Evolutionary conservation across 1,140 invertebrate species (phyloP).

Genomic region (Drosophila virilis): DNA sequence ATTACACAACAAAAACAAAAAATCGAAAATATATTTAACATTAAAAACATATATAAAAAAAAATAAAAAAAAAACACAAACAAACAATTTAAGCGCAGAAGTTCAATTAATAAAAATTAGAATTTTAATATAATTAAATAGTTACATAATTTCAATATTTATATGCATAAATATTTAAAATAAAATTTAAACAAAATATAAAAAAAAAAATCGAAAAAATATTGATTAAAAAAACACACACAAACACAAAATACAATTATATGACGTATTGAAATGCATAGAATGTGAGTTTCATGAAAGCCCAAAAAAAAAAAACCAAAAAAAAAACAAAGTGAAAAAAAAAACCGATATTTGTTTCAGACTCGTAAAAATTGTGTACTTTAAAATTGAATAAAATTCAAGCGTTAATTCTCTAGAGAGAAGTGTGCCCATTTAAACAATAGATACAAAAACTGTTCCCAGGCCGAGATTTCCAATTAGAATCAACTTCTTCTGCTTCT

Average conservation of each 20-base stretch:
- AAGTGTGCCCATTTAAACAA: slow-evolving; percentile 23
- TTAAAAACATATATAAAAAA: slow-evolving; percentile 13
- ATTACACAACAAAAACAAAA: background rate
- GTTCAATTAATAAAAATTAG: slow-evolving; percentile 82
- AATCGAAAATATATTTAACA: slow-evolving; percentile 1
- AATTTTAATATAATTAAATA: slow-evolving; percentile 80
- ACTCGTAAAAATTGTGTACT: slow-evolving; percentile 74
- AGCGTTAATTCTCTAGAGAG: slow-evolving; percentile 32
- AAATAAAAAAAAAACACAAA: slow-evolving; percentile 30
- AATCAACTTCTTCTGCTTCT: background rate
- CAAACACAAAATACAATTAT: slow-evolving; percentile 40
- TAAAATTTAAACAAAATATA: slow-evolving; percentile 33
- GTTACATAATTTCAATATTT: slow-evolving; percentile 65
- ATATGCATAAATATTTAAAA: slow-evolving; percentile 66
- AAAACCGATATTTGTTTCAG: slow-evolving; percentile 46
- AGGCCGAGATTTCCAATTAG: slow-evolving; percentile 17
- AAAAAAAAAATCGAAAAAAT: slow-evolving; percentile 12
- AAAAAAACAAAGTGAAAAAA: too few species aligned
- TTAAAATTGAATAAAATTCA: slow-evolving; percentile 81
- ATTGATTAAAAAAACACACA: background rate
- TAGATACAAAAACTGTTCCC: slow-evolving; percentile 32
- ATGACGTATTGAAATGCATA: slow-evolving; percentile 34
- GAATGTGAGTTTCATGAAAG: slow-evolving; percentile 38
- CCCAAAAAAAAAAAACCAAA: background rate
- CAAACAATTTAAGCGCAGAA: slow-evolving; percentile 70